Base-by-base conservation (phyloP, 1,140 invertebrate species). In the Acromyrmex charruanus region DNA sequence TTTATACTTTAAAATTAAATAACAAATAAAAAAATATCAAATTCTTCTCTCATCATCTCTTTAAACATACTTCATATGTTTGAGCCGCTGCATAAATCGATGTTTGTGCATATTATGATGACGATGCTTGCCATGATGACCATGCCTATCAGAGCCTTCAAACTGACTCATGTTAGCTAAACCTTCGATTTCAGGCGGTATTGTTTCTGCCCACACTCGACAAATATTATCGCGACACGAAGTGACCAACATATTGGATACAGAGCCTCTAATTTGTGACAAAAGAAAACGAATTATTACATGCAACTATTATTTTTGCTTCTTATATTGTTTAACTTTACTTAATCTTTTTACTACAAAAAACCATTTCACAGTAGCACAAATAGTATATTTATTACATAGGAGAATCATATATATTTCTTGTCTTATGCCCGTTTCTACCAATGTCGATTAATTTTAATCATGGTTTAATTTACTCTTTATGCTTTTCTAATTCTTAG, bases 141-240 rank as follows among this genome's bases (percentile, higher is more conserved):
- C 96, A 90, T 98, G 96, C 59, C 96, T 95, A 25, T 97, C 95
- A 90, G 97, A 96, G 93, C 97, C 97, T 94, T 98, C 98, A 89
- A 98, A 97, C 92, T 98, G 98, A 72, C 97, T 97, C 95, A 98
- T 97, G 95, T 98, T 98, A 53, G 99, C 97, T 88, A 99, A 95
- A 49, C 99, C 98, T 96, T 99, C 99, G 51, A 95, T 95, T 94
- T 99, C 99, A 0, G 99, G 99, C 77, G 99, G 96, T 87, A 99
- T 97, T 3, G 99, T 99, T 96, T 99, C 99, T 28, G 99, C 98
- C 99, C 99, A 99, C 89, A 99, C 97, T 72, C 99, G 97, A 94
- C 99, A 99, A 89, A 99, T 99, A 95, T 99, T 99, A 95, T 99
- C 99, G 91, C 98, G 96, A 95, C 99, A 99, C 18, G 99, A 99